Evolutionary conservation across 2,888 invertebrate species (phyloP).

Genomic region (Conops quadrifasciatus): DNA sequence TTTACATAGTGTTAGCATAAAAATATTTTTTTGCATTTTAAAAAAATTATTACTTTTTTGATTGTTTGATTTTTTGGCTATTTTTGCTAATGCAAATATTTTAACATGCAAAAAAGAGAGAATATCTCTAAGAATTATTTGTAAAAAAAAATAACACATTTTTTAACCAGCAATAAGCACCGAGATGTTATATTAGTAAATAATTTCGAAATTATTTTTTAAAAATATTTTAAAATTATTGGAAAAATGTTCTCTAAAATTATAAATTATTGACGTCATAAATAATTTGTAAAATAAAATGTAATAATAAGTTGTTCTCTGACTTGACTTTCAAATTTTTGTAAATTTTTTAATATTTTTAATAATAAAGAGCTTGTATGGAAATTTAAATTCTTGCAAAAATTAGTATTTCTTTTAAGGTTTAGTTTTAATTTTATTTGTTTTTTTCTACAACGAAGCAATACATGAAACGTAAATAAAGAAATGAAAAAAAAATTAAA

Average conservation of each 20-base stretch:
- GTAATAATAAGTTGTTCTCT: not conserved
- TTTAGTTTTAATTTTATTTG: not conserved
- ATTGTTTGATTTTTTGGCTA: slow-evolving; percentile 32
- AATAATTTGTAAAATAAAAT: not conserved
- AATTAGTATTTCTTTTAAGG: slow-evolving; percentile 8
- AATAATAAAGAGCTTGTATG: too few relatives aligned
- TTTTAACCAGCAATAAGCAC: not conserved
- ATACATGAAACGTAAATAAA: not conserved
- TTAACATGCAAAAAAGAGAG: slow-evolving; percentile 15
- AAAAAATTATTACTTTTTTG: slow-evolving; percentile 10
- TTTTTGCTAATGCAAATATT: not conserved
- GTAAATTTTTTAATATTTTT: slow-evolving; percentile 15
- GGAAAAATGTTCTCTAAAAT: not conserved
- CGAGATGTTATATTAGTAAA: slow-evolving; percentile 24
- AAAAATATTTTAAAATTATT: slow-evolving; percentile 2
- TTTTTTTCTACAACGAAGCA: slow-evolving; percentile 27
- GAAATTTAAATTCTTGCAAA: not conserved
- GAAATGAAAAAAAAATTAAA: not conserved
- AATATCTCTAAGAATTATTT: slow-evolving; percentile 3
- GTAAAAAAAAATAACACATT: slow-evolving; percentile 5
- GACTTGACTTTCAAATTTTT: not conserved
- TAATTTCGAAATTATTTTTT: slow-evolving; percentile 34
- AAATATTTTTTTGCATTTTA: slow-evolving; percentile 15
- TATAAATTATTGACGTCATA: not conserved
- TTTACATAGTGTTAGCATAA: too few relatives aligned